Base-by-base conservation (phyloP, 2,113 vertebrate genomes). In the Baryphthengus martii region DNA sequence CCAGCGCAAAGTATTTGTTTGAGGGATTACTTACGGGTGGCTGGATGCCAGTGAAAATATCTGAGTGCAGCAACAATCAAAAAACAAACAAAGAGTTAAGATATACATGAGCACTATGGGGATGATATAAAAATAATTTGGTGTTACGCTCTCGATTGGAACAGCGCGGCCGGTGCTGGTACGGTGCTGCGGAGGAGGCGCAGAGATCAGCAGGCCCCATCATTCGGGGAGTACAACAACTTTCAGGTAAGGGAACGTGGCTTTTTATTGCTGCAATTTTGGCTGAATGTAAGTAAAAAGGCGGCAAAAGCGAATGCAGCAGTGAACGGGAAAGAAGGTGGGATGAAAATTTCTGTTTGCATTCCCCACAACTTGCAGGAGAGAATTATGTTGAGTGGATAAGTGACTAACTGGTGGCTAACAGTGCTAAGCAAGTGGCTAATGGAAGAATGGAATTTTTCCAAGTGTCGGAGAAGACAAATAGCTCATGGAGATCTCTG, bases 11-110 rank as follows among this genome's bases (percentile, higher is more conserved):
- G 55, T 86, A 55, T 86, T 96, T 95, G 79, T 91, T 95, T 74
- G 83, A 86, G 70, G 70, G 59, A 88, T 92, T 91, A 79, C 75
- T 96, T 93, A 53, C 26, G 61, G 85, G 42, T 94, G 93, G 92
- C 85, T 49, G 31, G 8, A 11, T 59, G 92, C 92, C 92, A 94
- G 70, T 63, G 68, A 86, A 93, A 96, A 92, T 95, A 95, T 67
- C 76, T 16, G 73, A 90, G 75, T 40, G 44, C 83, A 89, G 88
- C 92, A 96, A 84, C 85, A 92, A 90, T 94, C 67, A 68, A 74
- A 94, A 86, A 78, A 21, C 86, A 92, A 91, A 92, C 71, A 85
- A 61, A 77, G 65, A 0, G 0, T 85, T 40, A 80, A 92, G 82
- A 70, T 90, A 40, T 24, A 92, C 3, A 4, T 71, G 76, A 94